Base-by-base conservation (phyloP, 2,113 vertebrate genomes). In the Notarius quadriscutis region DNA sequence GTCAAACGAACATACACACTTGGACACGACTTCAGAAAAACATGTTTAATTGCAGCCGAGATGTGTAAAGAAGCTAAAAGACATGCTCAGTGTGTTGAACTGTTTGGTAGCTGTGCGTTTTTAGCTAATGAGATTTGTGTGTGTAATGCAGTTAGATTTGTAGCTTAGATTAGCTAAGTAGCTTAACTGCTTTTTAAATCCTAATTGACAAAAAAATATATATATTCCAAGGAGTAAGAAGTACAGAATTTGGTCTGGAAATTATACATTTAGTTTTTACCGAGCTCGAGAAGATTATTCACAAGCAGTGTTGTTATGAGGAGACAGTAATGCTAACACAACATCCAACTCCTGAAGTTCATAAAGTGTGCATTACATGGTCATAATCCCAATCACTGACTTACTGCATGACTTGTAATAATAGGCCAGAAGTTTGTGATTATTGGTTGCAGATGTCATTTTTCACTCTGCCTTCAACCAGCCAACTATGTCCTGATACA, bases 401-500 rank as follows among this genome's bases (percentile, higher is more conserved):
- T 20, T 60, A 8, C 18, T 58, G 53, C 10, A 7, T 58, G 27
- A 58, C 30, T 71, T 86, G 50, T 57, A 81, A 81, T 69, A 41
- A 51, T 0, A 81, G 75, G 62, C 27, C 77, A 86, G 71, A 69
- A n/a, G 84, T 75, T 75, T 75, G 20, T 22, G 71, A 85, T 85
- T 75, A 85, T 74, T 84, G 84, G 69, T 75, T 75, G 55, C 84
- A 85, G 84, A 85, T 85, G 69, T 85, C 22, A 60, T 60, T 60
- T 58, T 60, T 77, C 50, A 11, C 34, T 74, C 50, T 51, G 74
- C 48, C 18, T 5, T 74, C 11, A 50, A 75, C 41, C 83, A 25
- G 53, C 48, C 83, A 75, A 20, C 55, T 85, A 50, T 75, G 53
- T 50, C 50, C 55, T 60, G 84, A 75, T 75, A 60, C 55, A 85